A percentile compares a stretch with the other conserved stretches of the same genome.
These are phyloP conservation scores for Zophobas morio DNA, from an alignment of 1,140 invertebrate genomes.

Conservation along the genomic window DNA sequence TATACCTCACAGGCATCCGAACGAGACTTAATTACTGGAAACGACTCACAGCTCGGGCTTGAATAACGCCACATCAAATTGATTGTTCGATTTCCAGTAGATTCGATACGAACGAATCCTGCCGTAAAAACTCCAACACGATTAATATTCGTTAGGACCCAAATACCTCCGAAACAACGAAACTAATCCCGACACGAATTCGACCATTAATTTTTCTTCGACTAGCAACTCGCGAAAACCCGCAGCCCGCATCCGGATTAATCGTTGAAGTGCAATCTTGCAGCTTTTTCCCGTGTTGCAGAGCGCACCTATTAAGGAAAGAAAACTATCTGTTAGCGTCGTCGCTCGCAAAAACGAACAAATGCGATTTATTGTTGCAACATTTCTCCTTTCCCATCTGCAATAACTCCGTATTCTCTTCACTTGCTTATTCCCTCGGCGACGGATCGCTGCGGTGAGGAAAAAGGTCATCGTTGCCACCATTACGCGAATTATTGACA, in stretches of 20 bases:
- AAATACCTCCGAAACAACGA: slow-evolving; percentile 20
- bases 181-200: slow-evolving; percentile 35
- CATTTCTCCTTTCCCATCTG: background rate
- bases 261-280: background rate
- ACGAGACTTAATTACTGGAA: slow-evolving; percentile 46
- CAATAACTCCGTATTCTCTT: background rate
- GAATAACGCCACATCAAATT: slow-evolving; percentile 44
- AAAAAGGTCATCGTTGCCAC: too few relatives aligned
- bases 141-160: slow-evolving; percentile 46
- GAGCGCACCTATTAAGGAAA: background rate
- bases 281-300: background rate
- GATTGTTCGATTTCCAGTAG: slow-evolving; percentile 43
- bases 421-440: too few relatives aligned
- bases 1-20: slow-evolving; percentile 32
- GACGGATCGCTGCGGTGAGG: too few relatives aligned
- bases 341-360: background rate
- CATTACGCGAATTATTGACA: background rate
- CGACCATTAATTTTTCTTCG: slow-evolving; percentile 39
- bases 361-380: background rate
- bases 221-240: slow-evolving; percentile 23
- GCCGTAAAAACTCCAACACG: slow-evolving; percentile 42
- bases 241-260: slow-evolving; percentile 28
- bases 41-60: slow-evolving; percentile 23
- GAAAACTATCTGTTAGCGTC: background rate
- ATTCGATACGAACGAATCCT: slow-evolving; percentile 6